These are phyloP conservation scores for Hepsetus odoe DNA, from an alignment of 2,113 vertebrate species.

Conservation along the genomic window DNA sequence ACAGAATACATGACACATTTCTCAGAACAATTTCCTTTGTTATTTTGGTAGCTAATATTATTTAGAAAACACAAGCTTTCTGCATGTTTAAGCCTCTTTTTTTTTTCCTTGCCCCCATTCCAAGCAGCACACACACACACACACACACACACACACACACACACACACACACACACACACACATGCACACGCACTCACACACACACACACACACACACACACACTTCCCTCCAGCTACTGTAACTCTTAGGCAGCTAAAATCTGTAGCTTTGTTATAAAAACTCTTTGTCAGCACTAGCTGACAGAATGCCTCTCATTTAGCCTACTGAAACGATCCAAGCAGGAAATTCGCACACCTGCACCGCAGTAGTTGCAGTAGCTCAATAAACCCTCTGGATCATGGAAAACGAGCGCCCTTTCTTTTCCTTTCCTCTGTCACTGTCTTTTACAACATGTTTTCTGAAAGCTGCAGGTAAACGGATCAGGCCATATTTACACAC, in stretches of 20 bases:
- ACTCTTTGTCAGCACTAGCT: conserved; percentile 55
- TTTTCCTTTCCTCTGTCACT: not conserved
- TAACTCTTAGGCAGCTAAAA: conserved; percentile 47
- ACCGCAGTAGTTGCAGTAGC: conserved; percentile 4
- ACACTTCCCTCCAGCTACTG: conserved; percentile 43
- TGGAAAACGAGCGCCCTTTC: not conserved
- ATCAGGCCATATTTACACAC: not conserved
- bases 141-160: conserved; percentile 2
- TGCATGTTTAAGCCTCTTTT: conserved; percentile 23
- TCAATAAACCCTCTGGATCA: not conserved
- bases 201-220: conserved; percentile 24
- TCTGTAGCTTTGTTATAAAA: conserved; percentile 49
- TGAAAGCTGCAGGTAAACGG: not conserved
- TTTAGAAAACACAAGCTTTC: conserved; percentile 38
- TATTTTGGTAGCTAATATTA: conserved; percentile 27
- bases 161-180: conserved; percentile 24
- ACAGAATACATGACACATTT: not conserved
- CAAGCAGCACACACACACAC: not conserved
- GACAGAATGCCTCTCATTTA: conserved; percentile 47
- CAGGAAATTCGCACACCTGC: conserved; percentile 30
- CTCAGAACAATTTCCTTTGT: not conserved
- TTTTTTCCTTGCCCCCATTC: conserved; percentile 4
- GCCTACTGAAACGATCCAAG: conserved; percentile 28
- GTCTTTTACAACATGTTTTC: not conserved
- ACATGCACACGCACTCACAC: conserved; percentile 4